Conservation (phyloP, 2,113 vertebrate genomes). For the Scytalopus superciliaris region DNA sequence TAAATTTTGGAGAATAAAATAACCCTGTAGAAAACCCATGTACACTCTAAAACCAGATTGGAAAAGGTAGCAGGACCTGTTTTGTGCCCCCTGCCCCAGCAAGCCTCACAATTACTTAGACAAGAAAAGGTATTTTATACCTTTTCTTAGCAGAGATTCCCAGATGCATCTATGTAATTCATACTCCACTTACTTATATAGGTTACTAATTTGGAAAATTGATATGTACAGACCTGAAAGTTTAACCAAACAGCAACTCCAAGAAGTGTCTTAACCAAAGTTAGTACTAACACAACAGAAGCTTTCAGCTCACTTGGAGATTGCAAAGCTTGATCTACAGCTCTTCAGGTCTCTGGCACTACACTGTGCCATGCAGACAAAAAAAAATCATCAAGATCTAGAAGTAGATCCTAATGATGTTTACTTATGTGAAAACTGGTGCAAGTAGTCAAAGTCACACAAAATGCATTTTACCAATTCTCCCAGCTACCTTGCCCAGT, state of each 20-base stretch:
- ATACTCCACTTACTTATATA: neutral
- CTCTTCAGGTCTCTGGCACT: neutral
- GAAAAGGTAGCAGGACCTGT: neutral
- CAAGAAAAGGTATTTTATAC: neutral
- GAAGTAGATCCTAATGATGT: neutral
- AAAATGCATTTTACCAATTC: neutral
- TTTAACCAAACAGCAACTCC: neutral
- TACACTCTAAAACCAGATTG: neutral
- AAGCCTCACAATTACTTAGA: neutral
- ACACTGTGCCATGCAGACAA: neutral
- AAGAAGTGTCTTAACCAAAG: neutral
- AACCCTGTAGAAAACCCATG: neutral
- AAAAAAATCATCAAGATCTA: neutral
- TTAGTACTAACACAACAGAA: neutral
- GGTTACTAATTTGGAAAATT: neutral
- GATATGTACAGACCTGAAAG: neutral
- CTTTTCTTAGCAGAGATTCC: neutral
- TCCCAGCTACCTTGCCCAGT: neutral
- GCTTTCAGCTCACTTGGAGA: neutral
- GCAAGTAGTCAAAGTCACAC: neutral
- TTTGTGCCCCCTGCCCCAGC: accelerated
- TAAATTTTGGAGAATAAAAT: neutral
- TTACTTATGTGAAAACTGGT: neutral
- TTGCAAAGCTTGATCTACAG: neutral
- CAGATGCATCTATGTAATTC: neutral